Evolutionary conservation across 2,113 vertebrate genomes (phyloP).

Genomic region (Cacatua alba): DNA sequence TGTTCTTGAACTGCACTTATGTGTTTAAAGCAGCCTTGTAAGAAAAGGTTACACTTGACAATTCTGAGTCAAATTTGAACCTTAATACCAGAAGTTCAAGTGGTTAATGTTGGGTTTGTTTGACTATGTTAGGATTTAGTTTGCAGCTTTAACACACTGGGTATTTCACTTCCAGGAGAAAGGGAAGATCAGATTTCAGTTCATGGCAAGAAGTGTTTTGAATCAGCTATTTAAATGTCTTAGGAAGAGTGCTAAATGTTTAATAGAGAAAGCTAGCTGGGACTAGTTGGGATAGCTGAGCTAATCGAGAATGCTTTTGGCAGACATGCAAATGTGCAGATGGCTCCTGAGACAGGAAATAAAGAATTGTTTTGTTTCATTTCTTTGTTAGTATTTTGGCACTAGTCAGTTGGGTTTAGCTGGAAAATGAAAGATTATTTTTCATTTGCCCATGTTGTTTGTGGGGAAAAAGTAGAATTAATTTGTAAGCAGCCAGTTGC

Average conservation of each 20-base stretch:
- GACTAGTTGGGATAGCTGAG: slow-evolving; percentile 32
- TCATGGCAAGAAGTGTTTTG: slow-evolving; percentile 31
- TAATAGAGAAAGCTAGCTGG: not conserved
- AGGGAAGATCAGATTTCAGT: slow-evolving; percentile 47
- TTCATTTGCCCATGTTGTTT: slow-evolving; percentile 21
- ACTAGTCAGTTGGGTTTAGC: not conserved
- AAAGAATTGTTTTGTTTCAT: not conserved
- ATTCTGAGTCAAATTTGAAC: slow-evolving; percentile 50
- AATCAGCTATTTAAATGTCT: slow-evolving; percentile 32
- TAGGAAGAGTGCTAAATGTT: slow-evolving; percentile 17
- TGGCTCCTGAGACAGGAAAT: slow-evolving; percentile 28
- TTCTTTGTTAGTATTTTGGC: slow-evolving; percentile 27
- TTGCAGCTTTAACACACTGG: slow-evolving; percentile 24
- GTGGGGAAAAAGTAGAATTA: not conserved
- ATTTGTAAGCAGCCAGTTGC: slow-evolving; percentile 6
- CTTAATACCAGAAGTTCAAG: slow-evolving; percentile 58
- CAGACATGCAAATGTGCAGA: slow-evolving; percentile 31
- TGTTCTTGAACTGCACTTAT: slow-evolving; percentile 23
- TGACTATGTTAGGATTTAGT: slow-evolving; percentile 62
- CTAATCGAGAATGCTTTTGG: slow-evolving; percentile 11
- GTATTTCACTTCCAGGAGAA: slow-evolving; percentile 42
- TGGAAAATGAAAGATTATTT: slow-evolving; percentile 11
- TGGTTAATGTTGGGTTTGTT: slow-evolving; percentile 61
- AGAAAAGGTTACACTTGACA: slow-evolving; percentile 42
- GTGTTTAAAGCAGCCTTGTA: slow-evolving; percentile 44